Base-by-base conservation (phyloP, 2,797 vertebrate species). In the Typhlichthys eigenmanni region DNA sequence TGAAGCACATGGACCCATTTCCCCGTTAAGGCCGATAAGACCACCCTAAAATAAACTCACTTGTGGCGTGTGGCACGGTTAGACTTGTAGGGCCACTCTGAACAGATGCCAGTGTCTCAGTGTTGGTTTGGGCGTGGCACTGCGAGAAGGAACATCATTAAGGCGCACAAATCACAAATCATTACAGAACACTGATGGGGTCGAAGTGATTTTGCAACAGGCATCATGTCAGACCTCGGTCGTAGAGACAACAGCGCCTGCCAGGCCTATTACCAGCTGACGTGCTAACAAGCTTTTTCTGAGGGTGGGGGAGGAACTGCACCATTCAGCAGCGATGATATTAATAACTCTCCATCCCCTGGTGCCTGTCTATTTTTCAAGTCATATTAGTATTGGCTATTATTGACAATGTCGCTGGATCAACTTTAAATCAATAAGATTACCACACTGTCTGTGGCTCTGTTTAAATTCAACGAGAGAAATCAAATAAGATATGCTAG, bases 231-330 rank as follows among this genome's bases (percentile, higher is more conserved):
- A 69, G 66, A 47, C 64, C 68, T 55, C 67, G 58, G 62, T 62
- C 69, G 69, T 69, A 1, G 38, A 70, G 64, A 57, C 65, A 53
- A 53, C 24, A 2, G 47, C 8, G 13, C 48, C 48, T 77, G 78
- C 75, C 74, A 58, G 62, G 62, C 11, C 73, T 58, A 60, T 77
- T 76, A 79, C 52, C 45, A 14, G 14, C 0, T 11, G 1, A 68
- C 68, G 67, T 68, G 69, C 77, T 83, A 86, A 87, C 71, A 72
- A 85, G 82, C 74, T 46, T 5, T 66, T 24, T 68, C 61, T 12
- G 48, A 71, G 46, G 53, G n/a, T 4, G 13, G 45, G 51, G 45
- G 19, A 43, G 55, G 55, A 68, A 50, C 13, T 2, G 17, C 4
- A 48, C 45, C 72, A 68, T 60, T 84, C 75, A 46, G 55, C 56